Evolutionary conservation across 2,797 vertebrate genomes (phyloP).

Genomic region (Anabacerthia variegaticeps): DNA sequence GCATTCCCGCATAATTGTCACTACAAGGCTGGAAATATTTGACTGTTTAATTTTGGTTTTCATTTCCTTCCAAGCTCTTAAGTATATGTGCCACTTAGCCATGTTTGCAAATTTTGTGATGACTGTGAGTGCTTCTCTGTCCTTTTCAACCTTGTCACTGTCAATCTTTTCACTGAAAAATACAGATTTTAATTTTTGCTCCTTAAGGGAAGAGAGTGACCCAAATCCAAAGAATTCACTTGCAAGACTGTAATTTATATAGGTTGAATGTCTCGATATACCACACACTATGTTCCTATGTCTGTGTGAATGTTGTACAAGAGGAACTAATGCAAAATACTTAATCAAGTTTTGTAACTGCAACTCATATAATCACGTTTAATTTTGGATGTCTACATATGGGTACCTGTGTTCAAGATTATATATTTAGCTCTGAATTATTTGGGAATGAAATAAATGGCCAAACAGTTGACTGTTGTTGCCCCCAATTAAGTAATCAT

Average conservation of each 20-base stretch:
- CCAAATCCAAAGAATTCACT: neutral
- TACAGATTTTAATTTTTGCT: neutral
- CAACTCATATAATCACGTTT: rapidly evolving
- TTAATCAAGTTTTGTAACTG: neutral
- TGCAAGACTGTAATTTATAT: neutral
- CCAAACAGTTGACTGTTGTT: neutral
- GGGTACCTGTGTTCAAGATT: neutral
- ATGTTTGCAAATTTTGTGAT: constrained; percentile 38
- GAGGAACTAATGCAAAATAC: neutral
- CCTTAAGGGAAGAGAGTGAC: rapidly evolving
- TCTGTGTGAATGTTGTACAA: neutral
- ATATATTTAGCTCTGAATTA: neutral
- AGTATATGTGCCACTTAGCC: neutral
- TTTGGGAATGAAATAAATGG: neutral
- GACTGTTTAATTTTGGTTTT: neutral
- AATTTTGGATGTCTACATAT: neutral
- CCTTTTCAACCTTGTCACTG: neutral
- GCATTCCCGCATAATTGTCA: constrained; percentile 20
- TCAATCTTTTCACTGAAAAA: neutral
- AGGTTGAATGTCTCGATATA: neutral
- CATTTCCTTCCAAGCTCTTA: constrained; percentile 37
- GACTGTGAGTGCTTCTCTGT: neutral
- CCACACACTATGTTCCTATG: rapidly evolving
- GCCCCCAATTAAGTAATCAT: neutral
- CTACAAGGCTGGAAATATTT: neutral